Evolutionary conservation across 2,113 vertebrate genomes (phyloP), one percentile per base, ranked within the genome.

Genomic region (Paradisaea rubra): DNA sequence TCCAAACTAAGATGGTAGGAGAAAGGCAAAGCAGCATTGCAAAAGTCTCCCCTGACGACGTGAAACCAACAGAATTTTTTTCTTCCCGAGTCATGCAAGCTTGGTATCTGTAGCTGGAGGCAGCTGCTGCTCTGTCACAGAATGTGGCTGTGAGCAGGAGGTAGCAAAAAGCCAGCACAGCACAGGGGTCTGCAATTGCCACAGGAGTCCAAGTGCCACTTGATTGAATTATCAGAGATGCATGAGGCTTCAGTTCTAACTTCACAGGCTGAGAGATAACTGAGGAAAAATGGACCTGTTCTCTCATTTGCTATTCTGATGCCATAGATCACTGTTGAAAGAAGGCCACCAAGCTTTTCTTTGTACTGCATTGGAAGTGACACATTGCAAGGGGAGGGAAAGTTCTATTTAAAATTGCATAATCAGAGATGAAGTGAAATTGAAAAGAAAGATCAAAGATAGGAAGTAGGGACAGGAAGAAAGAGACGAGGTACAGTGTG

Each of bases 371-470:
- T 4, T 94, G 65, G 72, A 85, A 92, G 84, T 86, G 86, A 24
- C 44, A 81, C 53, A 13, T 73, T 44, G 72, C 70, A 65, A 70
- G 60, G 78, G 37, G 69, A 85, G 44, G 66, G 57, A 30, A 73
- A 39, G 52, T 63, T 91, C 65, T 83, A 7, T 64, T 68, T 82
- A 66, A 90, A 90, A 92, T 39, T 52, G 39, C 49, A 28, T 81
- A 84, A 87, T 81, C 6, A 2, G 56, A 41, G 53, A 22, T 87
- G 35, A 88, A 94, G 33, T 56, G 37, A 91, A 84, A 33, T 68
- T 70, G 73, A 71, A 82, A 82, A 31, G 54, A 39, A 85, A 96
- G 88, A 96, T 95, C 71, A 95, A 96, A 96, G 91, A n/a, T 6
- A 79, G 45, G 47, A 96, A 79, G 57, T 12, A 57, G 42, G 52